Evolutionary conservation across 2,888 invertebrate genomes (phyloP).

Genomic region (Macrosoma leucophasiata): DNA sequence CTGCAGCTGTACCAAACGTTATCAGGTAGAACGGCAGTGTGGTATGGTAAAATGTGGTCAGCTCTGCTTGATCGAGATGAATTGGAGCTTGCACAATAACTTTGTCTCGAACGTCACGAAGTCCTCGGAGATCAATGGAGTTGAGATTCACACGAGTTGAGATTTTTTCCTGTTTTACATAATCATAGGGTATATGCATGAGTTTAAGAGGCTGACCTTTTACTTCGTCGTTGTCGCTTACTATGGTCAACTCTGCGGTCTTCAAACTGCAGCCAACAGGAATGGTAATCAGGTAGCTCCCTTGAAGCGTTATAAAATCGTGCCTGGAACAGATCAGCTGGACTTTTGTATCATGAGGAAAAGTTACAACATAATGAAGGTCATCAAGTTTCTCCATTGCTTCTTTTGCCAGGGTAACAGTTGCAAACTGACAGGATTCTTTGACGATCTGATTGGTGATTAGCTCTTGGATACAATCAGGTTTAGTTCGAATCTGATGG

Average conservation of each 20-base stretch:
- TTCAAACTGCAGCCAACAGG: constrained; percentile 14
- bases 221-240: constrained; percentile 15
- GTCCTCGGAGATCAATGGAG: background rate
- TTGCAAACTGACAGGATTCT: constrained; percentile 19
- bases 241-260: constrained; percentile 15
- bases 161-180: background rate
- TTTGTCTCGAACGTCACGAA: background rate
- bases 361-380: constrained; percentile 15
- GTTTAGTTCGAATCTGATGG: constrained; percentile 11
- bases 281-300: constrained; percentile 18
- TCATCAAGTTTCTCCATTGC: constrained; percentile 19
- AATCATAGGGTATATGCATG: constrained; percentile 4
- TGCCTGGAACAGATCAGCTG: constrained; percentile 6
- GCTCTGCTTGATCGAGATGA: background rate
- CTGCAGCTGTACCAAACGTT: constrained; percentile 1
- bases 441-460: constrained; percentile 20
- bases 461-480: constrained; percentile 17
- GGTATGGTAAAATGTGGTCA: background rate
- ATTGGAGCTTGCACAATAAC: background rate
- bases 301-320: constrained; percentile 4
- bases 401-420: constrained; percentile 8
- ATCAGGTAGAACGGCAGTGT: constrained; percentile 3
- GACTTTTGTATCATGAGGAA: constrained; percentile 10
- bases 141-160: constrained; percentile 1
- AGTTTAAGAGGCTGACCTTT: constrained; percentile 16